Evolutionary conservation across 2,797 vertebrate genomes (phyloP).

Genomic region (Macropus fuliginosus): DNA sequence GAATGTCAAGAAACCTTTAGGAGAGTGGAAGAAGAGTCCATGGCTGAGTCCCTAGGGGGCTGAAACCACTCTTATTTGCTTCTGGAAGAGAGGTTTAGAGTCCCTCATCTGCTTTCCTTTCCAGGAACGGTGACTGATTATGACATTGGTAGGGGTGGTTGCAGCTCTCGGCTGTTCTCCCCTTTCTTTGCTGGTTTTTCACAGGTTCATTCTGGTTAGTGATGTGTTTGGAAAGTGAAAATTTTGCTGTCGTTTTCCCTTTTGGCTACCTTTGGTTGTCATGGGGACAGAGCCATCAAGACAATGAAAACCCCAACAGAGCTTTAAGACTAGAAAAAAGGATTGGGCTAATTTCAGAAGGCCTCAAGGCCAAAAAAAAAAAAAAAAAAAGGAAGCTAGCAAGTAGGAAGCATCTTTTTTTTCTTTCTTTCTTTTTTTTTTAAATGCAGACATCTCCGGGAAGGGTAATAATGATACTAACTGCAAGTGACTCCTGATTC

Average conservation of each 20-base stretch:
- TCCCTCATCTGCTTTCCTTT: not conserved
- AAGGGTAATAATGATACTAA: not conserved
- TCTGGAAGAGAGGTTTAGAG: not conserved
- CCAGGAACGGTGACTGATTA: not conserved
- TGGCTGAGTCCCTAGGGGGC: not conserved
- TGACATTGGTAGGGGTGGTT: not conserved
- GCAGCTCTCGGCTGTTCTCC: not conserved
- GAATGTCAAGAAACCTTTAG: not conserved
- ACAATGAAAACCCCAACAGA: not conserved
- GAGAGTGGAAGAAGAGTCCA: not conserved
- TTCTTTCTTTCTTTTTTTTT: not conserved
- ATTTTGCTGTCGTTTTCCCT: slow-evolving; percentile 28
- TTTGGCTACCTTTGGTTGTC: slow-evolving; percentile 25
- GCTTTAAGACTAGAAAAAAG: not conserved
- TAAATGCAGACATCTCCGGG: not conserved
- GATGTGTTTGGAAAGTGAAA: not conserved
- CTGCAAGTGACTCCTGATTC: not conserved
- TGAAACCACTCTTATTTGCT: not conserved
- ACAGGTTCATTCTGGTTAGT: slow-evolving; percentile 12
- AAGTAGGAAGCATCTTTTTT: not conserved
- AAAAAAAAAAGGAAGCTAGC: not conserved
- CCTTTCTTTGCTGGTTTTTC: not conserved
- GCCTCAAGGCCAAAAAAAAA: not conserved
- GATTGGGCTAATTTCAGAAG: not conserved
- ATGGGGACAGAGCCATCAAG: not conserved